Evolutionary conservation across 1,140 invertebrate genomes (phyloP).

Genomic region (Neodiprion lecontei): DNA sequence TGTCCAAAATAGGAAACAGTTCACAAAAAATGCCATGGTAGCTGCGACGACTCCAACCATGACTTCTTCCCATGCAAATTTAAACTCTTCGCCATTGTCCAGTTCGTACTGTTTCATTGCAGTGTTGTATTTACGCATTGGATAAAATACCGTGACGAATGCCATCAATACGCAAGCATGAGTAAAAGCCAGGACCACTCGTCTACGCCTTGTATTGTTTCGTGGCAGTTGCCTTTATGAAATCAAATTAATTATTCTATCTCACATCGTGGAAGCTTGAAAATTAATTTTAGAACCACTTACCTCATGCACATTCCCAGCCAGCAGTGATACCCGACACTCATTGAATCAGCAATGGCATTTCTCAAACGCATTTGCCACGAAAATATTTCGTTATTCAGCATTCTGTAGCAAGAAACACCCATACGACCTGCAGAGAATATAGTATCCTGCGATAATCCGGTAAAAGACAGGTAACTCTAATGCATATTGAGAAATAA

Average conservation of each 20-base stretch:
- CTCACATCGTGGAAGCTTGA: too few relatives aligned
- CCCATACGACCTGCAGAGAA: background rate
- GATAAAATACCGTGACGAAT: constrained; percentile 2
- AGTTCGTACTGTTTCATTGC: background rate
- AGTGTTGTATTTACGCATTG: background rate
- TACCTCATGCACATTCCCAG: constrained; percentile 1
- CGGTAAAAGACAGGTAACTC: too few relatives aligned
- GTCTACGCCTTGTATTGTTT: background rate
- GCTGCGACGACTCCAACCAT: background rate
- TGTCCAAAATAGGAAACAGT: background rate
- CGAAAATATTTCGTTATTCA: constrained; percentile 3
- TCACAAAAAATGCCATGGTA: background rate
- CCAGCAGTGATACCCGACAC: background rate
- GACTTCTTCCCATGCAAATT: background rate
- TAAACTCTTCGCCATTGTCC: background rate
- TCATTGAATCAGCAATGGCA: background rate
- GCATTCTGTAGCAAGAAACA: constrained; percentile 7
- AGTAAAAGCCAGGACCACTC: background rate
- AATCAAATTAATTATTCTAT: background rate
- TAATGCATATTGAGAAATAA: background rate
- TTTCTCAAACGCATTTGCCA: constrained; percentile 6
- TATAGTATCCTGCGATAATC: background rate
- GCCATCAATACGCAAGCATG: background rate
- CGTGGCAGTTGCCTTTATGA: background rate
- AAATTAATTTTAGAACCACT: background rate